phyloP scores from a whole-genome alignment of 2,888 invertebrate species.

The Ariolimax columbianus region DNA sequence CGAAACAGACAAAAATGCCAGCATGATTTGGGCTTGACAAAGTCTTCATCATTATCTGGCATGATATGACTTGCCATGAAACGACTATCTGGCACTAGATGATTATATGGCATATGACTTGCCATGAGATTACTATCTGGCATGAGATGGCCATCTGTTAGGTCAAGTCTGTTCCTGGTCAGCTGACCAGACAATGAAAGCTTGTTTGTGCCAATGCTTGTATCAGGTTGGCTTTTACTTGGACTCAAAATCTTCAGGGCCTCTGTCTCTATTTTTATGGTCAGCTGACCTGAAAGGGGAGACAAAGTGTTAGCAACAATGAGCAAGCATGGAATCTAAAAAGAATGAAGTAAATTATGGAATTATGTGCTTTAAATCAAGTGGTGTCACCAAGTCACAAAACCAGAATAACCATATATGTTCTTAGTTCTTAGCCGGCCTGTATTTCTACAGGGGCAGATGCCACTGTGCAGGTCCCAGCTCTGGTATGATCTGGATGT shows the following conservation, averaged over 20 bases:
- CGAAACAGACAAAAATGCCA: constrained; percentile 65
- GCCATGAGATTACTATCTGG: neutral
- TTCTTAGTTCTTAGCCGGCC: too few species aligned
- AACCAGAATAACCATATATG: too few species aligned
- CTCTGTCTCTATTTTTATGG: constrained; percentile 68
- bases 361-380: too few species aligned
- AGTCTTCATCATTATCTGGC: constrained; percentile 54
- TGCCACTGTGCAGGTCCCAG: too few species aligned
- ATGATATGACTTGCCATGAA: neutral
- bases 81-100: neutral
- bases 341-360: too few species aligned
- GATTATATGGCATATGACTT: neutral
- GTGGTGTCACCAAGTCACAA: too few species aligned
- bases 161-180: neutral
- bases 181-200: too few species aligned
- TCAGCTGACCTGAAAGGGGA: constrained; percentile 70
- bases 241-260: constrained; percentile 47
- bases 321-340: too few species aligned
- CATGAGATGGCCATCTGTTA: neutral
- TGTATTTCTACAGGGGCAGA: too few species aligned
- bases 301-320: too few species aligned
- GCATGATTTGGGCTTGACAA: constrained; percentile 59
- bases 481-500: too few species aligned
- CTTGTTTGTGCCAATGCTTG: neutral
- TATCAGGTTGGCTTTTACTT: neutral